Conservation (phyloP, 2,113 vertebrate species). For the Neotoma lepida region DNA sequence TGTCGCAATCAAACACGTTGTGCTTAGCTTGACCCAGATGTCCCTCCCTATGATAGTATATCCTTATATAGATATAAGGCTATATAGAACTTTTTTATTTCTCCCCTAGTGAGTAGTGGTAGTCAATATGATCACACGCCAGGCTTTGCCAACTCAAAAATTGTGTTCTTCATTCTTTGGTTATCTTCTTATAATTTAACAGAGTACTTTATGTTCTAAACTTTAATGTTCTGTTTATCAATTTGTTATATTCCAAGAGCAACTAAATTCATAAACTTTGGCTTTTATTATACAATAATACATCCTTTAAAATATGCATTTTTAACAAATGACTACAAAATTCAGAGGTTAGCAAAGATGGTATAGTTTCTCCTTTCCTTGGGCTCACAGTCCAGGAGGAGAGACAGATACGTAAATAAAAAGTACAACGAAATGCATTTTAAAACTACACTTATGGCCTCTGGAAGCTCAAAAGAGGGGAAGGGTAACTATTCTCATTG, state of each 20-base stretch:
- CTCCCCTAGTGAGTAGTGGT: neutral
- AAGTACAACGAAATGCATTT: neutral
- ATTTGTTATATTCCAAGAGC: neutral
- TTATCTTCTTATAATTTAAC: constrained; percentile 6
- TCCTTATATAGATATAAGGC: neutral
- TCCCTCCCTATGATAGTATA: neutral
- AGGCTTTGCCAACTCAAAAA: constrained; percentile 29
- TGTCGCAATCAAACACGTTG: neutral
- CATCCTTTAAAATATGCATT: neutral
- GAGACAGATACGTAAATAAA: neutral
- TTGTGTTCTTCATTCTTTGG: neutral
- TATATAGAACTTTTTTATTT: neutral
- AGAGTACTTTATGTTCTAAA: constrained; percentile 30
- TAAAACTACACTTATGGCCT: neutral
- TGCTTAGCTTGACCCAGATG: neutral
- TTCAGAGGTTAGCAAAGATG: neutral
- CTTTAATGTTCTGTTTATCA: neutral
- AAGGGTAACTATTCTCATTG: neutral
- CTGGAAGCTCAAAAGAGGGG: neutral
- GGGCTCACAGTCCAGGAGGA: neutral
- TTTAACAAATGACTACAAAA: constrained; percentile 30
- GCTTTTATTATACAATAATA: constrained; percentile 19
- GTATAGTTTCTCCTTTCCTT: neutral
- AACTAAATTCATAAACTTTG: constrained; percentile 23
- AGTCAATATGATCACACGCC: neutral